Evolutionary conservation across 2,888 invertebrate species (phyloP).

Genomic region (Parthenolecanium corni): DNA sequence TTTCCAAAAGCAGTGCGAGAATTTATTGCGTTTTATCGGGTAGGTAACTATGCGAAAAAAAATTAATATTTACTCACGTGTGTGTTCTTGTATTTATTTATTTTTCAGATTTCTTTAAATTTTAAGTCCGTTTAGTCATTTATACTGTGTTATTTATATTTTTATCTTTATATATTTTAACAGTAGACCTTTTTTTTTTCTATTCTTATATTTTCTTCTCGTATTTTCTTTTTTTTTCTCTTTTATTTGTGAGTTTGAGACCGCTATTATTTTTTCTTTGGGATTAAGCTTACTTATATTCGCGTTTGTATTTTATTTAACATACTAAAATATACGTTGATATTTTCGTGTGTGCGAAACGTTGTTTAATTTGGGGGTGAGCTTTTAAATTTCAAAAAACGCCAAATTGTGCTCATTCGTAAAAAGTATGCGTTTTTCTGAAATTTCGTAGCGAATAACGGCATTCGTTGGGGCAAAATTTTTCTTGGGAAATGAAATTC

Average conservation of each 20-base stretch:
- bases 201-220: not conserved
- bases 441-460: too few species aligned
- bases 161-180: slow-evolving; percentile 2
- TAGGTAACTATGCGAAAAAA: too few species aligned
- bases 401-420: too few species aligned
- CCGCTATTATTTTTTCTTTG: not conserved
- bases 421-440: too few species aligned
- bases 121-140: slow-evolving; percentile 6
- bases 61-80: too few species aligned
- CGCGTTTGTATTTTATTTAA: not conserved
- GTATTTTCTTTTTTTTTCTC: not conserved
- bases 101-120: not conserved
- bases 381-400: too few species aligned
- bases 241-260: slow-evolving; percentile 1
- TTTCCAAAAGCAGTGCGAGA: too few species aligned
- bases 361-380: too few species aligned
- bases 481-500: too few species aligned
- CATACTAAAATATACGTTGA: not conserved
- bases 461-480: too few species aligned
- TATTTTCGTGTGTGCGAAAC: too few species aligned
- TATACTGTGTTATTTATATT: slow-evolving; percentile 10
- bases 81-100: not conserved
- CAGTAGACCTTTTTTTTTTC: not conserved
- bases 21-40: too few species aligned
- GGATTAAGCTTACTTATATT: not conserved